These are phyloP conservation scores for Papilio polytes DNA, from an alignment of 1,140 invertebrate genomes.

Conservation along the genomic window DNA sequence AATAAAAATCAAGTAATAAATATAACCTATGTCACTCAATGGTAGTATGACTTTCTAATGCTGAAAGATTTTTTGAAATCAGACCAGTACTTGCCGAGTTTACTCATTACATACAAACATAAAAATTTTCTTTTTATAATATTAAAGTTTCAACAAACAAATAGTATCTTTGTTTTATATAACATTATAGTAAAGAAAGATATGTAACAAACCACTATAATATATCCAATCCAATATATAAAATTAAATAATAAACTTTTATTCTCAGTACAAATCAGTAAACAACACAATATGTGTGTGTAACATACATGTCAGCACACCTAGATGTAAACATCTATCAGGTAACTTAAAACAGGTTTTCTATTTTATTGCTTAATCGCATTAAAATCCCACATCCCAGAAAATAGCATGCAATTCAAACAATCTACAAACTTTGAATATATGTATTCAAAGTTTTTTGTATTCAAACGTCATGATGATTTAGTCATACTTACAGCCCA, in stretches of 20 bases:
- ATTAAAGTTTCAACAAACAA: too few relatives aligned
- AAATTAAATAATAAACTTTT: background rate
- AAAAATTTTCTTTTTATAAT: too few relatives aligned
- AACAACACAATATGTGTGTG: background rate
- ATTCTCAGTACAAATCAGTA: background rate
- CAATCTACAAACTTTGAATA: background rate
- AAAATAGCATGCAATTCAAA: constrained; percentile 3
- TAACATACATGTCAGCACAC: background rate
- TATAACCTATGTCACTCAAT: too few relatives aligned
- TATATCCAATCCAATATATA: background rate
- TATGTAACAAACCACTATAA: background rate
- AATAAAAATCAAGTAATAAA: too few relatives aligned
- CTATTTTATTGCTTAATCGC: background rate
- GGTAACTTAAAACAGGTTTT: constrained; percentile 10
- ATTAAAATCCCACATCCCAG: background rate
- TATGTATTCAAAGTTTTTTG: background rate
- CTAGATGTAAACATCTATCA: constrained; percentile 23
- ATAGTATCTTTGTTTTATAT: background rate
- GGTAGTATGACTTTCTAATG: too few relatives aligned
- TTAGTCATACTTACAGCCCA: constrained; percentile 62
- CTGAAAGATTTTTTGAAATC: too few relatives aligned
- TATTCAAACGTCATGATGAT: background rate
- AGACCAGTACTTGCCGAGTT: too few relatives aligned
- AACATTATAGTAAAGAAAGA: background rate
- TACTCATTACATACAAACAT: too few relatives aligned